These are phyloP conservation scores for Rhinella marina DNA, from an alignment of 2,797 vertebrate species.

Conservation along the genomic window DNA sequence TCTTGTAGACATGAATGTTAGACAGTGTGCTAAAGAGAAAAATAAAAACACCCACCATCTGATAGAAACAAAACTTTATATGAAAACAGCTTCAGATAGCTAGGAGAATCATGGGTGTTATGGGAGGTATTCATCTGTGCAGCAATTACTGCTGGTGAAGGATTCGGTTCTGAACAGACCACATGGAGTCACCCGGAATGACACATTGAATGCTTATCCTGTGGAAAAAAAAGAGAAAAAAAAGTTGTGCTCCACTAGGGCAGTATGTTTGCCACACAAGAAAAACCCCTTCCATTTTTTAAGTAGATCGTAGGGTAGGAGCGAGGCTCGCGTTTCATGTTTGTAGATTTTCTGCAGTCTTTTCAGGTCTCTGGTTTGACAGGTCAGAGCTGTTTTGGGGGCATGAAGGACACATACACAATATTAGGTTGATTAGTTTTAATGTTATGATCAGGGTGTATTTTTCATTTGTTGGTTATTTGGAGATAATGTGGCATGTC, in stretches of 20 bases:
- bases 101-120: too few species aligned
- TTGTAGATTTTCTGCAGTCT: too few species aligned
- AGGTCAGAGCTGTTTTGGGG: too few species aligned
- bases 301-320: too few species aligned
- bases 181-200: background rate
- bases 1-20: too few species aligned
- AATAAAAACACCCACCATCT: background rate
- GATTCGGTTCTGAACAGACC: background rate
- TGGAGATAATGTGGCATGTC: background rate
- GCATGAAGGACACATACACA: too few species aligned
- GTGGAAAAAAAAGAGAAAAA: background rate
- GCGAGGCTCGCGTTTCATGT: too few species aligned
- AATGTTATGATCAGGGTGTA: background rate
- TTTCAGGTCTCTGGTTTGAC: too few species aligned
- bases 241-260: too few species aligned
- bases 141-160: background rate
- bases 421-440: too few species aligned
- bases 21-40: background rate
- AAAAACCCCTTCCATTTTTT: too few species aligned
- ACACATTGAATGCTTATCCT: background rate
- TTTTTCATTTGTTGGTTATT: background rate
- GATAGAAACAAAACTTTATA: background rate
- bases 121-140: too few species aligned
- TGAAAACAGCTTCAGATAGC: background rate
- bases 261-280: background rate